Evolutionary conservation across 2,113 vertebrate species (phyloP).

Genomic region (Gila orcuttii): DNA sequence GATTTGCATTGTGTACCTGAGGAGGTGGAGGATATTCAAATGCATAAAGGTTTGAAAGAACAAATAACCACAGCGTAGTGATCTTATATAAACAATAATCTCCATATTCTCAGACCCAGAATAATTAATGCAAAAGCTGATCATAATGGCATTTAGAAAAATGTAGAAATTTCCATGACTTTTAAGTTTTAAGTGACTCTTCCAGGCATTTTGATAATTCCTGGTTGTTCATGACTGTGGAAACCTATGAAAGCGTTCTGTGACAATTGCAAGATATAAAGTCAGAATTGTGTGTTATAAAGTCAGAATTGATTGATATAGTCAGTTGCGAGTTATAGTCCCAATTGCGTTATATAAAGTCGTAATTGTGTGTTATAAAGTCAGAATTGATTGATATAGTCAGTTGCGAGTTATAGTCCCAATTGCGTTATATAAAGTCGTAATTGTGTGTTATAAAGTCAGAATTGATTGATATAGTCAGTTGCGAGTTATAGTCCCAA

Average conservation of each 20-base stretch:
- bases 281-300: too few species aligned
- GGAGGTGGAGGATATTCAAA: background rate
- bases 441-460: too few species aligned
- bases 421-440: too few species aligned
- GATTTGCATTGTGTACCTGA: constrained; percentile 6
- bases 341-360: too few species aligned
- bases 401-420: too few species aligned
- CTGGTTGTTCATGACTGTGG: background rate
- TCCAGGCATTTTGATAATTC: background rate
- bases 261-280: too few species aligned
- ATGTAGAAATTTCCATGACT: background rate
- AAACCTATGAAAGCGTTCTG: background rate
- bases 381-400: too few species aligned
- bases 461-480: too few species aligned
- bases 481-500: too few species aligned
- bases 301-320: too few species aligned
- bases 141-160: background rate
- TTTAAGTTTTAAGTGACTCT: background rate
- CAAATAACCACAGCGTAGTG: background rate
- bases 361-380: too few species aligned
- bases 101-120: background rate
- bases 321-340: too few species aligned
- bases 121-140: background rate
- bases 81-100: background rate
- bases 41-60: background rate